phyloP scores from a whole-genome alignment of 2,888 invertebrate species.

The Rotaria macrura region DNA sequence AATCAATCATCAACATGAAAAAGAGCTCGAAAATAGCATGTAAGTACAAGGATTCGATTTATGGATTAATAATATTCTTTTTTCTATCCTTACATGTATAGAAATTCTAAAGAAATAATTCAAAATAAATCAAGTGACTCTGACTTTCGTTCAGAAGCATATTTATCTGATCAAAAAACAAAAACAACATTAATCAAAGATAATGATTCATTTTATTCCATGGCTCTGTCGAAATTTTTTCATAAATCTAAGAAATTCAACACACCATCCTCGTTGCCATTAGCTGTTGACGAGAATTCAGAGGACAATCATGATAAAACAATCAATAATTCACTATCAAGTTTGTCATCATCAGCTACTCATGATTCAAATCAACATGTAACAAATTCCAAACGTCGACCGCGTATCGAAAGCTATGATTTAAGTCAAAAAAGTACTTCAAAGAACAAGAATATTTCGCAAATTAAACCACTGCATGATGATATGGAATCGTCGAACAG shows the following conservation, averaged over 20 bases:
- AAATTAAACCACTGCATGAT: background rate
- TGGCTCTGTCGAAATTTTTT: background rate
- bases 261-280: background rate
- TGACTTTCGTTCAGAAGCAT: no score
- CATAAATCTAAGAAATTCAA: background rate
- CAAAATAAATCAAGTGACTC: background rate
- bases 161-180: background rate
- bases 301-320: background rate
- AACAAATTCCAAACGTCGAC: background rate
- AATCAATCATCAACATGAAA: background rate
- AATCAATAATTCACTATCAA: background rate
- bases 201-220: background rate
- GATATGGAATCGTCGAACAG: background rate
- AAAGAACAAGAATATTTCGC: background rate
- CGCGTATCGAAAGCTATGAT: background rate
- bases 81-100: no score
- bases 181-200: background rate
- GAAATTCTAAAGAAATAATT: background rate
- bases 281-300: background rate
- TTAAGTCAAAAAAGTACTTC: background rate
- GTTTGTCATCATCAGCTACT: background rate
- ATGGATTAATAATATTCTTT: background rate
- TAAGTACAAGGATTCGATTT: background rate
- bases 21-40: background rate
- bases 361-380: background rate